These are phyloP conservation scores for Dicrurus megarhynchus DNA, from an alignment of 2,113 vertebrate species.

Conservation along the genomic window DNA sequence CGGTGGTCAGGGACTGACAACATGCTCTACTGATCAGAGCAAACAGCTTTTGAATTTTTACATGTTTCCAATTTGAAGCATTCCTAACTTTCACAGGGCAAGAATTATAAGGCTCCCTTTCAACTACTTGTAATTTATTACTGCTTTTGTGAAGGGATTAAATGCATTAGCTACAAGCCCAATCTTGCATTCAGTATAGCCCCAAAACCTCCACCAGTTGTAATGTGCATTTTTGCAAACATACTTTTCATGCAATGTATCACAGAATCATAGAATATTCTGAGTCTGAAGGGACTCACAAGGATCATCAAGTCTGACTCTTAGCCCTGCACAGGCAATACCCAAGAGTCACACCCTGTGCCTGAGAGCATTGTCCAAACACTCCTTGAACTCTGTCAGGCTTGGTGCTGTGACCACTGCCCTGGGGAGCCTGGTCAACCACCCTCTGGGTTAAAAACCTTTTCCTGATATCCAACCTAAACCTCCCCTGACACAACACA, in stretches of 20 bases:
- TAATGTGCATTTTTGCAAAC: neutral
- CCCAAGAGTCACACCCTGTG: neutral
- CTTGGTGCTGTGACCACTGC: rapidly evolving
- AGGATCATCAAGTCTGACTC: neutral
- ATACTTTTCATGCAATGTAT: neutral
- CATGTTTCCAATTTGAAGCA: neutral
- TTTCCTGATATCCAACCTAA: neutral
- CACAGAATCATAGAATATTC: neutral
- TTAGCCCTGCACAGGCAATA: neutral
- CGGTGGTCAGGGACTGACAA: neutral
- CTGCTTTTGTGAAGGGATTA: neutral
- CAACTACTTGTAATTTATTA: slow-evolving; percentile 13
- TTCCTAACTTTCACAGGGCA: neutral
- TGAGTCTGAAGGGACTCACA: neutral
- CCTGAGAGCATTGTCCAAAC: neutral
- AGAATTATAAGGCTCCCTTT: neutral
- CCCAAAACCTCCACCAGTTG: neutral
- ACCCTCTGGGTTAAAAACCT: neutral
- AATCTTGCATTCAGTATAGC: neutral
- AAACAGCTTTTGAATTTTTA: slow-evolving; percentile 17
- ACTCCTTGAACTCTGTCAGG: neutral
- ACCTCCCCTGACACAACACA: neutral
- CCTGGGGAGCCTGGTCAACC: rapidly evolving
- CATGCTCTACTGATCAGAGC: neutral
- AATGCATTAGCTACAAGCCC: neutral